phyloP scores from a whole-genome alignment of 2,113 vertebrate genomes.

The Carassius gibelio region DNA sequence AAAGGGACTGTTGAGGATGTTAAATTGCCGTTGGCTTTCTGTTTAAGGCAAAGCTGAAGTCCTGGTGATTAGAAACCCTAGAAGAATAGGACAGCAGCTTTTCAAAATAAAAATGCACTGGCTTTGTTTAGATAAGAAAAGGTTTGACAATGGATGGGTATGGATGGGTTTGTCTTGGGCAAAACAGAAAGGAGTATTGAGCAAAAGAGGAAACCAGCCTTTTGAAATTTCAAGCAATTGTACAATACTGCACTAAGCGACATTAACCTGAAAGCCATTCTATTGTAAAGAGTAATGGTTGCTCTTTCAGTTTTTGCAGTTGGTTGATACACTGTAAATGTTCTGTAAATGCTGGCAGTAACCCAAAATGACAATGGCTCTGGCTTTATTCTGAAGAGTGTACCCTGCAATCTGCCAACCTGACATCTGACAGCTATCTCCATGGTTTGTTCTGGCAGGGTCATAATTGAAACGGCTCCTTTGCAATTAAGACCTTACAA shows the following conservation, averaged over 20 bases:
- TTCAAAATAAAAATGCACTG: not conserved
- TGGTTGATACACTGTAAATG: constrained; percentile 2
- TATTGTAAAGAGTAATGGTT: constrained; percentile 9
- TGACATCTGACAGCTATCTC: constrained; percentile 50
- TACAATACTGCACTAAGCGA: not conserved
- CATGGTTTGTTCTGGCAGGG: constrained; percentile 50
- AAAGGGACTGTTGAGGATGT: constrained; percentile 64
- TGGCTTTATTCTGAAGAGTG: constrained; percentile 44
- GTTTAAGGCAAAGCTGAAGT: constrained; percentile 57
- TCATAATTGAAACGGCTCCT: constrained; percentile 59
- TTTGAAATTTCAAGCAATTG: not conserved
- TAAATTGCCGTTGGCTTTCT: constrained; percentile 63
- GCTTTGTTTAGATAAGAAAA: constrained; percentile 48
- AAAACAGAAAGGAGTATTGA: not conserved
- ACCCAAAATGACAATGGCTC: constrained; percentile 23
- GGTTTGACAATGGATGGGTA: not conserved
- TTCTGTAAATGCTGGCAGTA: constrained; percentile 16
- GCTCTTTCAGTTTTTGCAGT: not conserved
- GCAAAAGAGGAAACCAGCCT: constrained; percentile 21
- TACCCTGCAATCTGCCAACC: constrained; percentile 35
- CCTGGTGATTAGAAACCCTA: constrained; percentile 61
- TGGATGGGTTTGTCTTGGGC: not conserved
- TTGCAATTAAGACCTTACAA: constrained; percentile 68
- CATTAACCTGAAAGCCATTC: constrained; percentile 1
- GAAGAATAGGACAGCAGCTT: constrained; percentile 59